Base-by-base conservation (phyloP, 2,888 invertebrate genomes). In the Orchesellides sinensis region DNA sequence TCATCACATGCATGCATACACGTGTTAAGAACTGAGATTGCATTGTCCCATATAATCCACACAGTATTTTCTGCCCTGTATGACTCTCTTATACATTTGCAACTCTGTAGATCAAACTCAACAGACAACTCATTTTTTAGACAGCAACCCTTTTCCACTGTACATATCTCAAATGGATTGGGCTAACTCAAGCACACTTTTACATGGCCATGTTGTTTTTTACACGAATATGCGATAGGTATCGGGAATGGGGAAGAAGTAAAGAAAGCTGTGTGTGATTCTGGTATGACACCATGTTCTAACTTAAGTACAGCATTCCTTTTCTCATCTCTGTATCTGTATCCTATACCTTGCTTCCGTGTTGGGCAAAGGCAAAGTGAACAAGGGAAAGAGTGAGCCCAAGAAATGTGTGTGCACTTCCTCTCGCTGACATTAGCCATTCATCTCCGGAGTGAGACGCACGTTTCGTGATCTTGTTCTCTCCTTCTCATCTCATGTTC, bases 361-460 rank as follows among this genome's bases (percentile, higher is more conserved):
- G n/a, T n/a, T 40, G n/a, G 40, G 40, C 5, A 5, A 32, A 32
- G 32, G 40, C 40, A 40, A 40, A 40, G 40, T 40, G 40, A 54
- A 54, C 10, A 6, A 14, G 19, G 21, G 29, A 23, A 35, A 59
- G 17, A 61, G 19, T 32, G 52, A 17, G 52, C 17, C 52, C 19
- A 17, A 52, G 21, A 27, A 56, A 61, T 61, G 61, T 61, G 6
- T 61, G 61, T 8, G 19, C 29, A 29, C 61, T 61, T 32, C 23
- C 61, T 61, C 59, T 66, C 40, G 56, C 70, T 79, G 65, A 84
- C 83, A 84, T 84, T 84, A 79, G 54, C 68, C 79, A 80, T 84
- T 84, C 83, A 79, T 49, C 83, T 84, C 84, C 73, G 73, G 80
- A 77, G 68, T 17, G 47, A 74, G 70, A 83, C 83, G 79, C 79